Evolutionary conservation across 2,888 invertebrate genomes (phyloP).

Genomic region (Andrena trimmerana): DNA sequence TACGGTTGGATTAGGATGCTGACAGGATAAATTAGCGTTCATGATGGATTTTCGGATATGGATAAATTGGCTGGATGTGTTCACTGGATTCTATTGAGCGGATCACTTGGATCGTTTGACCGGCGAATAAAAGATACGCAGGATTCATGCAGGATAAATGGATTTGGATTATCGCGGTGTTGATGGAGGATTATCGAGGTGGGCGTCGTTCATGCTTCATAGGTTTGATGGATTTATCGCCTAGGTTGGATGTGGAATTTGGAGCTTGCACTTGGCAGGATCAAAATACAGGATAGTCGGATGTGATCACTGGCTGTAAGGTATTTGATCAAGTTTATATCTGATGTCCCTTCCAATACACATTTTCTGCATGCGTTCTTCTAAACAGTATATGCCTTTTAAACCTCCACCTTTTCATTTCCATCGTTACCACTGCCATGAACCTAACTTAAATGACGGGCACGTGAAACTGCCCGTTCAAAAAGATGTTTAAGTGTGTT

Average conservation of each 20-base stretch:
- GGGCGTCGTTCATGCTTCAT: conserved; percentile 63
- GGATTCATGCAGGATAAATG: conserved; percentile 61
- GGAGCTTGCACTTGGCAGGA: conserved; percentile 64
- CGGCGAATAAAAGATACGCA: conserved; percentile 56
- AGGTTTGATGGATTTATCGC: conserved; percentile 70
- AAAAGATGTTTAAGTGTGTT: conserved; percentile 53
- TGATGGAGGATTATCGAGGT: conserved; percentile 43
- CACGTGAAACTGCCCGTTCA: conserved; percentile 18
- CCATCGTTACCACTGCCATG: conserved; percentile 9
- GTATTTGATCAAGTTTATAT: conserved; percentile 74
- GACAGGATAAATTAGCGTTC: conserved; percentile 73
- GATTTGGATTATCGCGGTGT: conserved; percentile 69
- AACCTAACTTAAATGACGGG: conserved; percentile 53
- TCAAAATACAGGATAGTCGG: conserved; percentile 69
- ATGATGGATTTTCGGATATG: conserved; percentile 74
- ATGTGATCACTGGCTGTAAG: conserved; percentile 70
- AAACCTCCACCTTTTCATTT: conserved; percentile 36
- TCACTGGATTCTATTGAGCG: conserved; percentile 67
- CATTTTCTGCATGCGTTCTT: conserved; percentile 73
- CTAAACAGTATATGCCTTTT: conserved; percentile 44
- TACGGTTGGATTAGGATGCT: conserved; percentile 68
- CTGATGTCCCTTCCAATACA: conserved; percentile 63
- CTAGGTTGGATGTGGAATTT: conserved; percentile 73
- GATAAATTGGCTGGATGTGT: conserved; percentile 68
- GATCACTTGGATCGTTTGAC: conserved; percentile 69